A percentile compares a stretch with the other conserved stretches of the same genome.
These are phyloP conservation scores for Aplocera efformata DNA, from an alignment of 2,888 invertebrate species.

Conservation along the genomic window DNA sequence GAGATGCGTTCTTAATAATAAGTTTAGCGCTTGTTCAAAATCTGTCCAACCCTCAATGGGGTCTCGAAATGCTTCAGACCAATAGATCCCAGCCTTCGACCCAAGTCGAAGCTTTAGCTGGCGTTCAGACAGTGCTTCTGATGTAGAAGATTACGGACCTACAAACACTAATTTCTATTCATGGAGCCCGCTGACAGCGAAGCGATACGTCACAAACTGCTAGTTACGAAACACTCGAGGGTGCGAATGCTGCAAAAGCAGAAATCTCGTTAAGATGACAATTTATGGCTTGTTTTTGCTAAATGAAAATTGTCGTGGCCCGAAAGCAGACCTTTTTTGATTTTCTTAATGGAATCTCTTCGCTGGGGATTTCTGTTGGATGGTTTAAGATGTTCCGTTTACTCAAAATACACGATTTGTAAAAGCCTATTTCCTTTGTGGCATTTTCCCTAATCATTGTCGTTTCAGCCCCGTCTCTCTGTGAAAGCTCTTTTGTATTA, in stretches of 20 bases:
- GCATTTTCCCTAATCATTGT: constrained; percentile 32
- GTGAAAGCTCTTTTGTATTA: constrained; percentile 4
- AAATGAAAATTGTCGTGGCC: constrained; percentile 78
- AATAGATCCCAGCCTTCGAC: too few relatives aligned
- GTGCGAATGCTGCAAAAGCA: constrained; percentile 77
- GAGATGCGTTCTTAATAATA: too few relatives aligned
- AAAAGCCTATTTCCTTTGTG: constrained; percentile 40
- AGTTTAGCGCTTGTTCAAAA: too few relatives aligned
- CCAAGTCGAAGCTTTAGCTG: too few relatives aligned
- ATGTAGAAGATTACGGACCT: too few relatives aligned
- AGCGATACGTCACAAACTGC: constrained; percentile 49
- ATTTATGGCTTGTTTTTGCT: constrained; percentile 81
- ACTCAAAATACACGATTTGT: constrained; percentile 53
- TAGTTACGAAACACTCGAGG: constrained; percentile 59
- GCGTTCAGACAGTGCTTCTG: too few relatives aligned
- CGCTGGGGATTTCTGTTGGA: constrained; percentile 75
- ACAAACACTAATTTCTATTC: constrained; percentile 15
- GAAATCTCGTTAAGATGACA: constrained; percentile 81
- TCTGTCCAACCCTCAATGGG: too few relatives aligned
- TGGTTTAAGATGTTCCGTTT: constrained; percentile 65
- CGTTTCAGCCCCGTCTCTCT: constrained; percentile 15
- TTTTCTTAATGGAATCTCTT: constrained; percentile 80
- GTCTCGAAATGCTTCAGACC: too few relatives aligned
- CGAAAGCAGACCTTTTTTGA: constrained; percentile 78
- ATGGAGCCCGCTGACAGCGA: constrained; percentile 48